Conservation (phyloP, 2,797 vertebrate species). For the Sternarchorhynchus goeldii region DNA sequence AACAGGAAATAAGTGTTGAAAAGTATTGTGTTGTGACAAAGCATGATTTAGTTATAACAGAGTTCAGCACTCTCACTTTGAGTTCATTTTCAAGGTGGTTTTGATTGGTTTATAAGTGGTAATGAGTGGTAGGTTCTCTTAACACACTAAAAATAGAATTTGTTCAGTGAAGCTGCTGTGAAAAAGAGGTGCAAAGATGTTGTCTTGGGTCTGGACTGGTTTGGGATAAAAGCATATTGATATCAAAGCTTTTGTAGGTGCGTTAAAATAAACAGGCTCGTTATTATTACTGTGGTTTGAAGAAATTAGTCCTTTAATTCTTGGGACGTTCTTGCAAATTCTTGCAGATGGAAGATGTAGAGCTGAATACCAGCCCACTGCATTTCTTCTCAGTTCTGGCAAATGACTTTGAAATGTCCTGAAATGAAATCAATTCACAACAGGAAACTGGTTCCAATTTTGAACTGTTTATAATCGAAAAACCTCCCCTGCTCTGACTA, state of each 20-base stretch:
- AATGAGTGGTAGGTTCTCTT: too few relatives aligned
- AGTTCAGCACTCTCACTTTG: too few relatives aligned
- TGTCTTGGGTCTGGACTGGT: too few relatives aligned
- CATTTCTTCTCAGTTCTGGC: constrained; percentile 2
- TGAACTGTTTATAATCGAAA: constrained; percentile 46
- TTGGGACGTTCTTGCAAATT: too few relatives aligned
- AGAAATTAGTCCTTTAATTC: too few relatives aligned
- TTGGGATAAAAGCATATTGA: too few relatives aligned
- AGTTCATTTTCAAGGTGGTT: not conserved
- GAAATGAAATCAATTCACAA: constrained; percentile 46
- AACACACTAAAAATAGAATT: not conserved
- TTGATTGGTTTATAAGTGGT: not conserved
- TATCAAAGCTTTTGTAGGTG: too few relatives aligned
- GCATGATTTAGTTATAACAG: not conserved
- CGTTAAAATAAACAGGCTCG: too few relatives aligned
- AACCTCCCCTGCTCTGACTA: constrained; percentile 19
- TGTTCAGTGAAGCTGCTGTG: too few relatives aligned
- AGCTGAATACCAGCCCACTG: not conserved
- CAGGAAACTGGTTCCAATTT: constrained; percentile 33
- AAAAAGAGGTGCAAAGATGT: too few relatives aligned
- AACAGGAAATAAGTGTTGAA: not conserved
- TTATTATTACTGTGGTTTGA: too few relatives aligned
- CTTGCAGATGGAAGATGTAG: not conserved
- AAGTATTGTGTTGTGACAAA: not conserved
- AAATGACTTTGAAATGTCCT: constrained; percentile 38